Conservation (phyloP, 1,140 invertebrate genomes). For the Octopus sinensis region DNA sequence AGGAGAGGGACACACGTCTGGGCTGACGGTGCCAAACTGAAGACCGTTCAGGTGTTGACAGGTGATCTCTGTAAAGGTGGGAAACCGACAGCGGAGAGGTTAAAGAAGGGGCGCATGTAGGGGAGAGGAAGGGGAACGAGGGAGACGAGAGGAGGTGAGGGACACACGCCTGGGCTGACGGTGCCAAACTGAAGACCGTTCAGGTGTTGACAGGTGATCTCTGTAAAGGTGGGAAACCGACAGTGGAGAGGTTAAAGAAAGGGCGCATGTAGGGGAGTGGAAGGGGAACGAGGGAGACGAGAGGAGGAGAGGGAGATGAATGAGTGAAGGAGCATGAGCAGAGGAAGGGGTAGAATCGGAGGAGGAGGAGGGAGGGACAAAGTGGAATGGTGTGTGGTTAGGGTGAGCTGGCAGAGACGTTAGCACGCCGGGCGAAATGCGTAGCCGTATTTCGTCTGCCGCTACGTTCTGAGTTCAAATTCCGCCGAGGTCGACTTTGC, state of each 20-base stretch:
- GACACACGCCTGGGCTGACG: constrained; percentile 40
- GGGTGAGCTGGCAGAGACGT: too few species aligned
- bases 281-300: not conserved
- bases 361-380: too few species aligned
- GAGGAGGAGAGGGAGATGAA: not conserved
- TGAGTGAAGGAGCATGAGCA: too few species aligned
- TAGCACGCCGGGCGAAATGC: too few species aligned
- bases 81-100: too few species aligned
- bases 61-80: constrained; percentile 42
- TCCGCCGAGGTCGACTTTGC: too few species aligned
- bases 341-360: not conserved
- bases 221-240: constrained; percentile 28
- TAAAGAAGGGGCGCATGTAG: too few species aligned
- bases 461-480: too few species aligned
- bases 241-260: not conserved
- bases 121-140: not conserved
- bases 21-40: constrained; percentile 42
- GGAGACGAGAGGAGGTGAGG: not conserved
- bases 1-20: constrained; percentile 31
- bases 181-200: constrained; percentile 41
- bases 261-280: not conserved
- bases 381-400: too few species aligned
- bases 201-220: constrained; percentile 49
- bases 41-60: constrained; percentile 45
- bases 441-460: too few species aligned